Conservation (phyloP, 2,888 invertebrate genomes). For the Scrobipalpa costella region DNA sequence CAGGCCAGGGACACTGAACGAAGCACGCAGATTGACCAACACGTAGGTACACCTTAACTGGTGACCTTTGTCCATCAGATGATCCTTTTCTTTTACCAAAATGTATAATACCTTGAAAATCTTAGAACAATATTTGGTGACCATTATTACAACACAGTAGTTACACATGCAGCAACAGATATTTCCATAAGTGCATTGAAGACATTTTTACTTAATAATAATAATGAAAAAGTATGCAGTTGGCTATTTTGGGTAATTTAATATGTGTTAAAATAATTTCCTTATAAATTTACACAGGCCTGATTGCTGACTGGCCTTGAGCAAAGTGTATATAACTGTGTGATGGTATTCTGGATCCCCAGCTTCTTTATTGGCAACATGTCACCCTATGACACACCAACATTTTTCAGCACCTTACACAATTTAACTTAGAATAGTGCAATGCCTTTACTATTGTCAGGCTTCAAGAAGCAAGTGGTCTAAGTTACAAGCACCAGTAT, state of each 20-base stretch:
- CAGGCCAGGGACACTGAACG: conserved; percentile 81
- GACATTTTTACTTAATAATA: conserved; percentile 13
- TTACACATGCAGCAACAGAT: conserved; percentile 52
- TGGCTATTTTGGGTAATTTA: background rate
- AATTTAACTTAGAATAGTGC: too few species aligned
- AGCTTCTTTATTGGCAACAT: too few species aligned
- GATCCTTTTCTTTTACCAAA: conserved; percentile 82
- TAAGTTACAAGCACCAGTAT: too few species aligned
- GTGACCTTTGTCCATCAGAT: conserved; percentile 71
- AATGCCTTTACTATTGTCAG: too few species aligned
- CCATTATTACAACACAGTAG: conserved; percentile 49
- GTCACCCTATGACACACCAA: too few species aligned
- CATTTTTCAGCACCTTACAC: too few species aligned
- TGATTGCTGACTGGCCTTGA: background rate
- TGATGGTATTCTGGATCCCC: too few species aligned
- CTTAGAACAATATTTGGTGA: conserved; percentile 70
- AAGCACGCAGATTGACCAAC: conserved; percentile 79
- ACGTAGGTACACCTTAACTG: conserved; percentile 76
- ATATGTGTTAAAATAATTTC: background rate
- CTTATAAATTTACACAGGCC: background rate
- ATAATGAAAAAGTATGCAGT: conserved; percentile 12
- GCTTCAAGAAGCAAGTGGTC: too few species aligned
- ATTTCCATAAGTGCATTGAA: conserved; percentile 17
- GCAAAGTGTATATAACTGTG: too few species aligned
- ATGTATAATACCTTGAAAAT: conserved; percentile 77